These are phyloP conservation scores for Myathropa florea DNA, from an alignment of 2,888 invertebrate genomes.

Conservation along the genomic window DNA sequence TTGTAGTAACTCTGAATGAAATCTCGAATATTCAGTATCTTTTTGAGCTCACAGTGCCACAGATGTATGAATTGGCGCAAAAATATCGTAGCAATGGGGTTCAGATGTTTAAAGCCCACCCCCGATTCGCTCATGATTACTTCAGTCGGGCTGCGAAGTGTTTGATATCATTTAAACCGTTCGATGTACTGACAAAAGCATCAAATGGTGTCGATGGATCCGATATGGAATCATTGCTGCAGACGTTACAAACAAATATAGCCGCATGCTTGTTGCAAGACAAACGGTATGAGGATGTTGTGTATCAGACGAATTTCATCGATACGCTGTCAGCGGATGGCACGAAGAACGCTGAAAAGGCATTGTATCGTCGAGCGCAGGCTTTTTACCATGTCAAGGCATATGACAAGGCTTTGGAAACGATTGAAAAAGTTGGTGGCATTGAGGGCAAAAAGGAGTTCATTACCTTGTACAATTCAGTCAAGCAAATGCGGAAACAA, in stretches of 20 bases:
- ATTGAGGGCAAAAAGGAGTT: slow-evolving; percentile 86
- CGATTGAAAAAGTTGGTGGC: slow-evolving; percentile 81
- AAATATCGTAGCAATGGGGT: slow-evolving; percentile 83
- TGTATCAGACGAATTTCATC: slow-evolving; percentile 83
- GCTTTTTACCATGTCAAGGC: slow-evolving; percentile 83
- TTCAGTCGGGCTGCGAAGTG: slow-evolving; percentile 89
- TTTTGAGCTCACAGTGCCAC: slow-evolving; percentile 79
- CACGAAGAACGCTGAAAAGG: slow-evolving; percentile 80
- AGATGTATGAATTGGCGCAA: slow-evolving; percentile 80
- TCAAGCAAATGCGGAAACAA: slow-evolving; percentile 83
- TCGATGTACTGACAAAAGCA: slow-evolving; percentile 81
- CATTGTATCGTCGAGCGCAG: slow-evolving; percentile 81
- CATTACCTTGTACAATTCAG: slow-evolving; percentile 83
- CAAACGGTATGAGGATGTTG: slow-evolving; percentile 85
- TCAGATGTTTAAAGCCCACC: slow-evolving; percentile 84
- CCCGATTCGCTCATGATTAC: slow-evolving; percentile 86
- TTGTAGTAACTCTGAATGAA: slow-evolving; percentile 78
- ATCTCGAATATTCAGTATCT: slow-evolving; percentile 78
- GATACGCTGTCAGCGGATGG: slow-evolving; percentile 74
- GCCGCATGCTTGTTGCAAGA: slow-evolving; percentile 89
- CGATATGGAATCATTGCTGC: slow-evolving; percentile 83
- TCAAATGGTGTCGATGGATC: slow-evolving; percentile 75
- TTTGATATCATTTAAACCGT: slow-evolving; percentile 84
- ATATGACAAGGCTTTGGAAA: slow-evolving; percentile 85
- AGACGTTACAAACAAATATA: slow-evolving; percentile 89